Conservation (phyloP, 1,140 invertebrate genomes). For the Daktulosphaira vitifoliae region DNA sequence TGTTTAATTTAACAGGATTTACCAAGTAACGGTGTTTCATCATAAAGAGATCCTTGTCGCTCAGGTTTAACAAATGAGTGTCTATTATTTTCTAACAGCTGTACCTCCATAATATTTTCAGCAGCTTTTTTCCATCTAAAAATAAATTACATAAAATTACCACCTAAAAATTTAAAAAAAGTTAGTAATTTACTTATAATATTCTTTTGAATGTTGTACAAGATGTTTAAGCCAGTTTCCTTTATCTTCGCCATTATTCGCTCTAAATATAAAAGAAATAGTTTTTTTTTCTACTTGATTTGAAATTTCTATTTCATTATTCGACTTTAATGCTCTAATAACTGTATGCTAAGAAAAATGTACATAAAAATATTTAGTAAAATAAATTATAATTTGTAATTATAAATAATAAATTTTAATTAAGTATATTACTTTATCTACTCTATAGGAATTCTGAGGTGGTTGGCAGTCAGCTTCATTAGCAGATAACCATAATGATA, state of each 20-base stretch:
- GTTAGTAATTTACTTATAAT: slow-evolving; percentile 42
- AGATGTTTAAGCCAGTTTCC: slow-evolving; percentile 47
- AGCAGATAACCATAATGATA: slow-evolving; percentile 8
- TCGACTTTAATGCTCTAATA: slow-evolving; percentile 40
- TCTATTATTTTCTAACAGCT: slow-evolving; percentile 46
- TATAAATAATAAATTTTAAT: background rate
- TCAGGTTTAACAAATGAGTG: slow-evolving; percentile 46
- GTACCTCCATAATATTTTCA: slow-evolving; percentile 53
- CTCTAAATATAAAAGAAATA: slow-evolving; percentile 42
- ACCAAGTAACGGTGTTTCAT: slow-evolving; percentile 54
- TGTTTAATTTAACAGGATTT: too few relatives aligned
- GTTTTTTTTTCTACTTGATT: slow-evolving; percentile 44
- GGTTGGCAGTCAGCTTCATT: slow-evolving; percentile 17
- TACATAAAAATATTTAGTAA: background rate
- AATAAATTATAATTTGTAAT: background rate
- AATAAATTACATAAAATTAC: too few relatives aligned
- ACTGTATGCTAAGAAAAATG: slow-evolving; percentile 42
- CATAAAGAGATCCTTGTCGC: slow-evolving; percentile 52
- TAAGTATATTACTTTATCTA: slow-evolving; percentile 3
- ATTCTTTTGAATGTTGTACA: slow-evolving; percentile 46
- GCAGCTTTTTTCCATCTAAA: slow-evolving; percentile 55
- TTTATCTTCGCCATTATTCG: slow-evolving; percentile 44
- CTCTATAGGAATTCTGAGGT: slow-evolving; percentile 8
- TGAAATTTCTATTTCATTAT: slow-evolving; percentile 44
- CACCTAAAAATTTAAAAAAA: too few relatives aligned